Evolutionary conservation across 2,113 vertebrate species (phyloP).

Genomic region (Triplophysa siluroides): DNA sequence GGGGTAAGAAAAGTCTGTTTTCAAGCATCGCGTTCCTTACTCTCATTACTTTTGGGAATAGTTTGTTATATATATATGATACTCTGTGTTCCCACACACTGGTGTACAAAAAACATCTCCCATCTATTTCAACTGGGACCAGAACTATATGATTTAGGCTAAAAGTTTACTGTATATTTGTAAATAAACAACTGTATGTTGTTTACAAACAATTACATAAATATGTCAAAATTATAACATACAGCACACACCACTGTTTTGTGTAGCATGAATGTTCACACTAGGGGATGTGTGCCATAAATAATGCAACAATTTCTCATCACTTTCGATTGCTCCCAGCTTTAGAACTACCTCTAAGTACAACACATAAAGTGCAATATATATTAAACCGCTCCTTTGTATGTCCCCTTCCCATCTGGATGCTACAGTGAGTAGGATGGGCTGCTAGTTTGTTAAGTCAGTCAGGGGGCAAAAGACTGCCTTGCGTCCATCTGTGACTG

Average conservation of each 20-base stretch:
- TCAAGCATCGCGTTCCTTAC: too few species aligned
- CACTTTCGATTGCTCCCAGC: not conserved
- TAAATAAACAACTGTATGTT: not conserved
- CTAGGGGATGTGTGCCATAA: conserved; percentile 4
- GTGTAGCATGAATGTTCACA: not conserved
- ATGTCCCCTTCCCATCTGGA: conserved; percentile 47
- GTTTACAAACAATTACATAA: not conserved
- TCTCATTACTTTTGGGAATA: too few species aligned
- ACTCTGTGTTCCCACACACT: conserved; percentile 2
- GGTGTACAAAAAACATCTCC: not conserved
- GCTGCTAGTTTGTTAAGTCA: conserved; percentile 44
- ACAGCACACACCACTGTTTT: conserved; percentile 9
- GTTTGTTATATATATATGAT: not conserved
- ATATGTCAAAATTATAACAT: not conserved
- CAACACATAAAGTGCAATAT: not conserved
- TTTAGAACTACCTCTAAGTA: not conserved
- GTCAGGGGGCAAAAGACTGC: conserved; percentile 37
- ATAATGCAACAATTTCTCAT: conserved; percentile 17
- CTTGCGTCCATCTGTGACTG: conserved; percentile 52
- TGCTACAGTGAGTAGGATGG: conserved; percentile 35
- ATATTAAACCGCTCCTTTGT: conserved; percentile 11
- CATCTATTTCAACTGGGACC: not conserved
- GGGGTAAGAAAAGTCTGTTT: too few species aligned
- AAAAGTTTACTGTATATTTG: not conserved
- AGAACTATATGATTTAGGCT: not conserved